Base-by-base conservation (phyloP, 2,888 invertebrate species). In the Drosophila sordidula region DNA sequence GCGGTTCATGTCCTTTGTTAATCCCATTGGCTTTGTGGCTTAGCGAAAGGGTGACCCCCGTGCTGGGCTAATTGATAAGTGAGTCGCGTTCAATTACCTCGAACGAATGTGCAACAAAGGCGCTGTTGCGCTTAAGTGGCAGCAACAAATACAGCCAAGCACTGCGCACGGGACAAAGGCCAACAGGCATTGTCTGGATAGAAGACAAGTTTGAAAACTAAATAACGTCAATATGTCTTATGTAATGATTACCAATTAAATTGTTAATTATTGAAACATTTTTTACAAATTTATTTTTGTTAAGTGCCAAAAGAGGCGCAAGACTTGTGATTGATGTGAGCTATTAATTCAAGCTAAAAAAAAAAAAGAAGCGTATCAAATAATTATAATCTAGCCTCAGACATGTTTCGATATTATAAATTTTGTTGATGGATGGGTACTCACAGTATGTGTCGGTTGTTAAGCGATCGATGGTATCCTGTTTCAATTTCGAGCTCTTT, bases 401-500 rank as follows among this genome's bases (percentile, higher is more conserved):
- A 14, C 32, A 52, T 22, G 39, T 26, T 39, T 38, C 6, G 25
- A n/a, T 18, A 22, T 34, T n/a, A 46, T 5, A 5, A 42, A 11
- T 34, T n/a, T 16, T 11, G 0, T 25, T 46, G 58, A 52, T 69
- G 29, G n/a, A 42, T 64, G 57, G 42, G 25, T 89, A 90, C 97
- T 97, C 93, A 98, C 98, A 98, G 93, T 98, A 98, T 80, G 98
- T 98, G 89, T 96, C 97, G 80, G 95, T 96, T 85, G 97, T 98
- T 87, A 98, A 95, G 88, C 97, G 95, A 93, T 97, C 97, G 92
- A 98, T 97, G 90, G 98, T 97, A 93, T 98, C 98, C 93, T 97
- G 96, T 94, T 97, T 98, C 93, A 98, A 95, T 94, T 98, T 98
- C 68, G 98, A 98, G 92, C 97, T 97, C 93, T 97, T 97, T 95